Evolutionary conservation across 2,888 invertebrate species (phyloP).

Genomic region (Girardia tigrina): DNA sequence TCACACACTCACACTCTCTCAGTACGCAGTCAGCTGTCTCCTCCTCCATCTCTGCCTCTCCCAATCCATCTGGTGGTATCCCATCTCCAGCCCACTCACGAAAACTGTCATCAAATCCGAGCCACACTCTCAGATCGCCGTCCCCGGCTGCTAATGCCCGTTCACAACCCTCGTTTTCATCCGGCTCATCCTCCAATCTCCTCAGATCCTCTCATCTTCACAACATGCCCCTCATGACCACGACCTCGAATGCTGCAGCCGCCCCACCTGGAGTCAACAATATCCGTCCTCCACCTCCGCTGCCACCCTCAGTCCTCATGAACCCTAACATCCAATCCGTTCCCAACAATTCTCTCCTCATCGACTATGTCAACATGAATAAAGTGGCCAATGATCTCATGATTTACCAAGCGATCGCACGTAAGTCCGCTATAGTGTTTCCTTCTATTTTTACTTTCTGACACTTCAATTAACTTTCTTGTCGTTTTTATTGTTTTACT

Average conservation of each 20-base stretch:
- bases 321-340: background rate
- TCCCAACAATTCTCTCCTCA: background rate
- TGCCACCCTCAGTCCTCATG: no score
- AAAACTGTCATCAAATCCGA: background rate
- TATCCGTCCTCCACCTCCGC: background rate
- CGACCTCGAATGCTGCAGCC: background rate
- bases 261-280: no score
- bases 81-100: background rate
- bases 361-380: background rate
- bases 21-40: no score
- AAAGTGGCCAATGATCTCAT: background rate
- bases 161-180: background rate
- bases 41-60: background rate
- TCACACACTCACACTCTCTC: background rate
- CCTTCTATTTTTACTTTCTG: no score
- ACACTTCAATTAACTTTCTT: no score
- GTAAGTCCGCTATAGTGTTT: background rate
- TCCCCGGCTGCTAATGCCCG: background rate
- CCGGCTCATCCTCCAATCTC: constrained; percentile 7
- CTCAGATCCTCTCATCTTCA: background rate
- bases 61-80: background rate
- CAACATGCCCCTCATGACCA: background rate
- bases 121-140: background rate
- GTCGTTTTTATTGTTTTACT: no score
- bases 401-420: background rate